Base-by-base conservation (phyloP, 1,140 invertebrate species). In the Telenomus remus region DNA sequence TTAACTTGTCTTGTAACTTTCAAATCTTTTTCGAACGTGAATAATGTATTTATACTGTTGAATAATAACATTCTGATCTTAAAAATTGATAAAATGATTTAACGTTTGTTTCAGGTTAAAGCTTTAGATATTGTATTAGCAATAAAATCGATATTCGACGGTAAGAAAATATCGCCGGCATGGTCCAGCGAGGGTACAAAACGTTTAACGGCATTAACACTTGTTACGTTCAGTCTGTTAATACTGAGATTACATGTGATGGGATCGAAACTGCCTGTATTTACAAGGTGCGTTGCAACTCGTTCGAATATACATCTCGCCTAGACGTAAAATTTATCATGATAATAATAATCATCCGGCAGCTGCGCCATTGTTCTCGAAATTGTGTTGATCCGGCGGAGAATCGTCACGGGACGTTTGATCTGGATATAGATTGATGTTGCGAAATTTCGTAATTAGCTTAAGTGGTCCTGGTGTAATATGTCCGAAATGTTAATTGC, bases 231-330 rank as follows among this genome's bases (percentile, higher is more conserved):
- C 33, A 91, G 92, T 43, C 89, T 98, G 33, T 89, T 99, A 34
- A 89, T 96, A n/a, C 92, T 93, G 8, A 91, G 97, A 70, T 90
- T 98, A 47, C 94, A 96, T 83, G 94, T 99, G 51, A 98, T 98
- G 97, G 96, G 96, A 16, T 95, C 96, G 0, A 96, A 97, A 88
- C 89, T 99, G 77, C 97, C 97, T 13, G 94, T 98, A 59, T 98
- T 99, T 88, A 98, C 97, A 19, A 94, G 94, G 91, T 96, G 79
- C 4, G 19, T 27, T 27, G 19, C 19, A 27, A 37, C 6, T 55
- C 14, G 61, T 44, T 33, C 54, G 11, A 55, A 54, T n/a, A n/a
- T n/a, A n/a, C n/a, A n/a, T n/a, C n/a, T 3, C 19, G 1, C 19
- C 1, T 27, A 6, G 19, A 27, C 19, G 19, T 27, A 27, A 27